These are phyloP conservation scores for Gymnocypris eckloni DNA, from an alignment of 2,797 vertebrate species.

Conservation along the genomic window DNA sequence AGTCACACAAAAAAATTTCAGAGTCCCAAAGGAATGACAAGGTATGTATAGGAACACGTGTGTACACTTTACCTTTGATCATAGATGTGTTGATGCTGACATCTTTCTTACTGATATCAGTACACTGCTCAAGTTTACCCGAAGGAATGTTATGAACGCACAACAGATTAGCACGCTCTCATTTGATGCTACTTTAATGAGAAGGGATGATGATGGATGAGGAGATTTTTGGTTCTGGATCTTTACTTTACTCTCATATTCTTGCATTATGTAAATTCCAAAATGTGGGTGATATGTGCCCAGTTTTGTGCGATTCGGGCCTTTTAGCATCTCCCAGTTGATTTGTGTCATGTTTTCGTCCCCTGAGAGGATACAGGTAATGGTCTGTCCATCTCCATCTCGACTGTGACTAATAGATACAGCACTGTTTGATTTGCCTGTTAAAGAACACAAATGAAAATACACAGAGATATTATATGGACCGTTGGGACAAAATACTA, in stretches of 20 bases:
- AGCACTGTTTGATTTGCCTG: constrained; percentile 60
- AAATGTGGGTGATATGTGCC: constrained; percentile 56
- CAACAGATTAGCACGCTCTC: constrained; percentile 59
- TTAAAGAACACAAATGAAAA: constrained; percentile 13
- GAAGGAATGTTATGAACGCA: constrained; percentile 63
- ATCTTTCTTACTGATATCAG: constrained; percentile 23
- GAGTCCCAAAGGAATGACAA: not conserved
- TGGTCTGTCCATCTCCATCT: constrained; percentile 13
- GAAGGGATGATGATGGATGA: constrained; percentile 19
- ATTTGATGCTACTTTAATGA: constrained; percentile 39
- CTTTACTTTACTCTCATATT: constrained; percentile 34
- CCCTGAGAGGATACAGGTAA: constrained; percentile 60
- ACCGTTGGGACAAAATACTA: not conserved
- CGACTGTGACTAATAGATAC: constrained; percentile 50
- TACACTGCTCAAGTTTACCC: constrained; percentile 60
- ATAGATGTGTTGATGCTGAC: not conserved
- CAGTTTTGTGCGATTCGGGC: constrained; percentile 54
- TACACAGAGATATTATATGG: not conserved
- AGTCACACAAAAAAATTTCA: not conserved
- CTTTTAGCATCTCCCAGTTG: constrained; percentile 61
- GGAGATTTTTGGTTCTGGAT: constrained; percentile 26
- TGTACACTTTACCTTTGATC: constrained; percentile 38
- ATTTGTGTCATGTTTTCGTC: constrained; percentile 60
- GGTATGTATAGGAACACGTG: not conserved
- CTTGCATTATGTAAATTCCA: constrained; percentile 40